Conservation (phyloP, 2,113 vertebrate genomes). For the Rattus norvegicus region GRCr8 NC_086020.1:236965501-236966000, state of each 20-base stretch:
- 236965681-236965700: not conserved
- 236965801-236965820: not conserved
- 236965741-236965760: not conserved
- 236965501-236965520: not conserved
- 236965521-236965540: not conserved
- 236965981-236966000: not conserved
- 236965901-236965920: not conserved
- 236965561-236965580: conserved; percentile 14
- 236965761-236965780: not conserved
- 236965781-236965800: not conserved
- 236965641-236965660: not conserved
- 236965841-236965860: not conserved
- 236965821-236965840: not conserved
- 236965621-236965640: not conserved
- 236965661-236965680: not conserved
- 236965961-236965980: not conserved
- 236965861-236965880: too few relatives aligned
- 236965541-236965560: conserved; percentile 19
- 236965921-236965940: not conserved
- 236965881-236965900: not conserved
- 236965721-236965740: not conserved
- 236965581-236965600: conserved; percentile 6
- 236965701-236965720: not conserved
- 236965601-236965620: conserved; percentile 10
- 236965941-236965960: not conserved